Percentiles rank a stretch among this genome's conserved stretches.
Conservation (phyloP, 2,113 vertebrate genomes). For the Trichomycterus rosablanca region DNA sequence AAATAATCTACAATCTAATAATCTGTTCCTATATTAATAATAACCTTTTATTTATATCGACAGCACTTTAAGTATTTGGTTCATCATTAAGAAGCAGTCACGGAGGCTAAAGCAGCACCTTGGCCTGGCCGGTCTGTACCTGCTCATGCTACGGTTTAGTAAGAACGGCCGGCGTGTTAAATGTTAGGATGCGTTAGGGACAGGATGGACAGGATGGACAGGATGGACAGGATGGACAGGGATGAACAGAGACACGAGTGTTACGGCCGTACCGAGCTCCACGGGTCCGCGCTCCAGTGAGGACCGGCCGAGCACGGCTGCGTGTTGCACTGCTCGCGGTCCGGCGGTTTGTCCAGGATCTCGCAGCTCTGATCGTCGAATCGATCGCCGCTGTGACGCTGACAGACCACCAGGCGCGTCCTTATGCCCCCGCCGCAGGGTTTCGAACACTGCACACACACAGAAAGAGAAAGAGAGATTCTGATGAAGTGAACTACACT, state of each 20-base stretch:
- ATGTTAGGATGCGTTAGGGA: slow-evolving; percentile 18
- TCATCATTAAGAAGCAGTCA: slow-evolving; percentile 19
- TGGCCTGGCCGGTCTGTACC: slow-evolving; percentile 16
- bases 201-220: too few relatives aligned
- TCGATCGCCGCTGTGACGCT: slow-evolving; percentile 84
- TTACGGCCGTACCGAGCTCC: slow-evolving; percentile 97
- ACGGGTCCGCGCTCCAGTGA: slow-evolving; percentile 87
- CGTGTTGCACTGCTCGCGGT: slow-evolving; percentile 94
- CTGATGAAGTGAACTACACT: background rate
- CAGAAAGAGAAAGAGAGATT: slow-evolving; percentile 7
- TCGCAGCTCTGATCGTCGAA: slow-evolving; percentile 96
- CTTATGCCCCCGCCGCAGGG: slow-evolving; percentile 85
- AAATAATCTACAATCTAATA: too few relatives aligned
- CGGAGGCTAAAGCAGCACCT: slow-evolving; percentile 14
- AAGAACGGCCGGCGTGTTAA: slow-evolving; percentile 17
- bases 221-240: too few relatives aligned
- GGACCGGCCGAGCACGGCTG: slow-evolving; percentile 82
- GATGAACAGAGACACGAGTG: slow-evolving; percentile 49
- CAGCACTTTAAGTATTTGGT: background rate
- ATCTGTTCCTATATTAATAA: background rate
- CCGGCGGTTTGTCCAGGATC: slow-evolving; percentile 92
- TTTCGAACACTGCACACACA: slow-evolving; percentile 79
- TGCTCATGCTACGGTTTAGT: slow-evolving; percentile 11
- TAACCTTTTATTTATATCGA: slow-evolving; percentile 7
- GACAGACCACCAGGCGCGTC: slow-evolving; percentile 90